phyloP scores from a whole-genome alignment of 2,888 invertebrate species.

The Leptinotarsa rubiginosa region DNA sequence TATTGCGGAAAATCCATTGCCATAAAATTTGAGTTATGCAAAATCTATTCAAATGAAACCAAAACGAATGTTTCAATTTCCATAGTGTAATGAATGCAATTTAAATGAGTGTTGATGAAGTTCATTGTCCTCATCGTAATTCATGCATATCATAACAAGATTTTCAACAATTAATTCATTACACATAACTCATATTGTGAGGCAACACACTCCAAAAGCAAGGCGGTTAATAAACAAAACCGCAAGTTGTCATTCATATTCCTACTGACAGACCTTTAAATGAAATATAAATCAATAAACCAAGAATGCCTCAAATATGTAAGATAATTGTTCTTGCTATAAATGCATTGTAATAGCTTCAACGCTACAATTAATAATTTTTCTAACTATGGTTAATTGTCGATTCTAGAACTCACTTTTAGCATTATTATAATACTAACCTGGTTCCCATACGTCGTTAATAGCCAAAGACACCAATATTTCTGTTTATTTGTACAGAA shows the following conservation, averaged over 20 bases:
- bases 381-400: conserved; percentile 15
- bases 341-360: conserved; percentile 28
- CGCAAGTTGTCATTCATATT: conserved; percentile 33
- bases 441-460: conserved; percentile 32
- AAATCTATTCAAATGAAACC: too few relatives aligned
- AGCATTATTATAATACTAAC: conserved; percentile 28
- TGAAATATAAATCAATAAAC: conserved; percentile 39
- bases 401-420: conserved; percentile 20
- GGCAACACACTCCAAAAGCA: conserved; percentile 26
- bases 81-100: too few relatives aligned
- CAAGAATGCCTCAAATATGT: conserved; percentile 36
- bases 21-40: too few relatives aligned
- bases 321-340: conserved; percentile 31
- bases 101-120: too few relatives aligned
- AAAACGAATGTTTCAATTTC: too few relatives aligned
- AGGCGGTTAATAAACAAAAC: conserved; percentile 26
- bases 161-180: neutral
- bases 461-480: conserved; percentile 13
- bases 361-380: conserved; percentile 16
- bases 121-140: neutral
- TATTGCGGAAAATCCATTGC: too few relatives aligned
- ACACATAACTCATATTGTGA: conserved; percentile 22
- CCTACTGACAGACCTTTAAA: conserved; percentile 30
- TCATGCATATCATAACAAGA: neutral
- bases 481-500: conserved; percentile 2